Conservation (phyloP, 2,888 invertebrate species). For the Micropterix aruncella region DNA sequence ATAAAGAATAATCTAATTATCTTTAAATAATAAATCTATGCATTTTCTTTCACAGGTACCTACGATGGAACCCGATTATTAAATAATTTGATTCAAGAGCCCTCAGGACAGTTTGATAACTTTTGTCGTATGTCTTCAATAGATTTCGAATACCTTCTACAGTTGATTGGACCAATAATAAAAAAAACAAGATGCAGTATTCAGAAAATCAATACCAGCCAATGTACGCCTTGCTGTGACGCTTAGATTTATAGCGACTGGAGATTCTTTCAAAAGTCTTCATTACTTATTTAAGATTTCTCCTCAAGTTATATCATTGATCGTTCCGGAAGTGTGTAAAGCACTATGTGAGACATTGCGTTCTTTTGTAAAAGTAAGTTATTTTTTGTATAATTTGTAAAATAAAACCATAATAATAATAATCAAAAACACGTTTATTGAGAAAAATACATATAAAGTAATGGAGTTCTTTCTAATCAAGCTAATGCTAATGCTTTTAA, state of each 20-base stretch:
- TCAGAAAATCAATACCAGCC: too few species aligned
- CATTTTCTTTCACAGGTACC: slow-evolving; percentile 6
- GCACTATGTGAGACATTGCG: slow-evolving; percentile 9
- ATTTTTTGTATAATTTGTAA: slow-evolving; percentile 3
- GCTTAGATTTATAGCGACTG: slow-evolving; percentile 6
- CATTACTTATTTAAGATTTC: slow-evolving; percentile 10
- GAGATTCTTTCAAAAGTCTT: slow-evolving; percentile 8
- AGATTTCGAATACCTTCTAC: slow-evolving; percentile 11
- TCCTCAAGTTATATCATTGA: slow-evolving; percentile 9
- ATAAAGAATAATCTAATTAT: too few species aligned
- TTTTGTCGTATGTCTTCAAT: slow-evolving; percentile 7
- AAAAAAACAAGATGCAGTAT: too few species aligned
- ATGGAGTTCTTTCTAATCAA: too few species aligned
- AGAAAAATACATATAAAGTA: slow-evolving; percentile 9
- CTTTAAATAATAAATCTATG: too few species aligned
- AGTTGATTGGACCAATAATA: too few species aligned
- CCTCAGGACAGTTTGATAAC: slow-evolving; percentile 7
- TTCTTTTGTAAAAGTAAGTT: slow-evolving; percentile 11
- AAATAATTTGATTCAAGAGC: slow-evolving; percentile 7
- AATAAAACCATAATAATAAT: slow-evolving; percentile 4
- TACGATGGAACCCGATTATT: slow-evolving; percentile 7
- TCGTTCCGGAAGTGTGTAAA: slow-evolving; percentile 10
- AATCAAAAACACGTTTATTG: slow-evolving; percentile 9
- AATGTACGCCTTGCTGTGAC: too few species aligned
- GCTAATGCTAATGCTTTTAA: slow-evolving; percentile 8